Evolutionary conservation across 2,888 invertebrate species (phyloP), one percentile per base, ranked within the genome.

Genomic region (Calameuta idolon): DNA sequence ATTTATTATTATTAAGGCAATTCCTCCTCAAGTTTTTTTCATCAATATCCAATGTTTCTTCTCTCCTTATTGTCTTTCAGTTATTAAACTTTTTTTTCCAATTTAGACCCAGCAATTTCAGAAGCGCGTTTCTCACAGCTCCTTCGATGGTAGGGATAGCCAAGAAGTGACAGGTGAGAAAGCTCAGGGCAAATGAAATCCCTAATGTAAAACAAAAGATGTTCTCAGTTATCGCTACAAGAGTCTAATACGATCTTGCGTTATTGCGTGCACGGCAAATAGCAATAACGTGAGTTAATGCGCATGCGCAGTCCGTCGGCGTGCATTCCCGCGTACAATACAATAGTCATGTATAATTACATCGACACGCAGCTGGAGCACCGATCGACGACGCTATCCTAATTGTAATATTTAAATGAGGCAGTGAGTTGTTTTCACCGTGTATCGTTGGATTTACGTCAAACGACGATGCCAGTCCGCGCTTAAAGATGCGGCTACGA

Each of bases 341-440:
- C 74, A 9, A 74, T 30, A 30, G 37, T 37, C 34, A 11, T 34
- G 31, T 35, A 71, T 34, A 71, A 71, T 74, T 37, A 37, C 37
- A 74, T 34, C 74, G 74, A 35, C 35, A 11, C 30, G 34, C 74
- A 37, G 34, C 71, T 71, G 71, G 71, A 34, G 71, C 71, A 33
- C 71, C 71, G 23, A 31, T 71, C 31, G 33, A 71, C 15, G 12
- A 31, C 30, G 34, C 35, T 35, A 34, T 74, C 37, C 34, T 35
- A 31, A 71, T 71, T 71, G 71, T 71, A 71, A 71, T 71, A 71
- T 71, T 31, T 31, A 71, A 71, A 71, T 71, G 71, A 71, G 33
- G 12, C 23, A 34, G 71, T 31, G 31, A 34, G 71, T 71, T 71
- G 71, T 71, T 71, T 34, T 31, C 71, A 71, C 31, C 31, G 71